Conservation (phyloP, 1,140 invertebrate species). For the Drosophila azteca region DNA sequence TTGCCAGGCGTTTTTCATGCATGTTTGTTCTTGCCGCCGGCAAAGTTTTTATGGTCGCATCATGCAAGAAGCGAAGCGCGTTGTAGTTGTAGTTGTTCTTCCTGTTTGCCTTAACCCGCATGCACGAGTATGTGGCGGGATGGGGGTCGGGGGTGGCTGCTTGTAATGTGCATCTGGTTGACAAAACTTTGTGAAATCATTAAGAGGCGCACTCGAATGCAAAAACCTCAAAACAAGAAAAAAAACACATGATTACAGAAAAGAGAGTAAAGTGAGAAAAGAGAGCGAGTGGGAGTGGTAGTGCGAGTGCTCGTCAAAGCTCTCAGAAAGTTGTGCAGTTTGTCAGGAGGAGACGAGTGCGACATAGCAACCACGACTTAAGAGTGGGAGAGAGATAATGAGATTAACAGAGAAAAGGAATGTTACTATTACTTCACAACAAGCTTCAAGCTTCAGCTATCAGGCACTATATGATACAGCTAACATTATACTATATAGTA, state of each 20-base stretch:
- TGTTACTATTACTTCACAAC: too few species aligned
- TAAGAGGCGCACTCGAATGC: slow-evolving; percentile 57
- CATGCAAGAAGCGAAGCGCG: slow-evolving; percentile 51
- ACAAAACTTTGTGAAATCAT: slow-evolving; percentile 64
- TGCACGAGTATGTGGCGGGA: slow-evolving; percentile 9
- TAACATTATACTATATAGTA: too few species aligned
- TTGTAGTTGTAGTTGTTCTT: slow-evolving; percentile 43
- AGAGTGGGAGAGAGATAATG: too few species aligned
- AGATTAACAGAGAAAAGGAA: too few species aligned
- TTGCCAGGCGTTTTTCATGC: slow-evolving; percentile 69
- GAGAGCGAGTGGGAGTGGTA: too few species aligned
- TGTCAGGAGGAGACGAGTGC: too few species aligned
- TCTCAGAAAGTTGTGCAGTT: too few species aligned
- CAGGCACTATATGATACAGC: too few species aligned
- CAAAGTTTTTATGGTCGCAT: slow-evolving; percentile 69
- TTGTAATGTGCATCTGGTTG: slow-evolving; percentile 59
- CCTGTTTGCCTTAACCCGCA: slow-evolving; percentile 13
- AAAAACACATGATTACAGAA: background rate
- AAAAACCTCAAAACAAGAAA: slow-evolving; percentile 15
- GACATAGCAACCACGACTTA: too few species aligned
- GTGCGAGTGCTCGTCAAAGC: too few species aligned
- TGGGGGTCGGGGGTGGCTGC: slow-evolving; percentile 27
- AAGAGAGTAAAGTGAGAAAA: background rate
- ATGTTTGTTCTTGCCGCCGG: slow-evolving; percentile 38
- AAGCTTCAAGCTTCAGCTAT: too few species aligned